A percentile compares a stretch with the other conserved stretches of the same genome.
phyloP scores from a whole-genome alignment of 2,113 vertebrate species.

The Elanoides forficatus region DNA sequence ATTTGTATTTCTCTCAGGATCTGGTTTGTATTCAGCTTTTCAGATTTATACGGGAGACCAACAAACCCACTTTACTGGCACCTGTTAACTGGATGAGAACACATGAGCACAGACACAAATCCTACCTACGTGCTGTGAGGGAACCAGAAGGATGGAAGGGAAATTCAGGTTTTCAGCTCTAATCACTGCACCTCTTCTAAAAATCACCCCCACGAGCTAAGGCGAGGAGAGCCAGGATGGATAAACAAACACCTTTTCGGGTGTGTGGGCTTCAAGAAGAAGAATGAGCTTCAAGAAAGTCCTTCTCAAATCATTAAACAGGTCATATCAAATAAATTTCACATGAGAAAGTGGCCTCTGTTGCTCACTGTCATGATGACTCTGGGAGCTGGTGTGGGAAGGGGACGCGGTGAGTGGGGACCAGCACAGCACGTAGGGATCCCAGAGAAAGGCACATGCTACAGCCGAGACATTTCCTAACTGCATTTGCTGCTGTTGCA shows the following conservation, averaged over 20 bases:
- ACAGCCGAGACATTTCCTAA: not conserved
- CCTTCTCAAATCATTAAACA: not conserved
- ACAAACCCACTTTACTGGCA: conserved; percentile 10
- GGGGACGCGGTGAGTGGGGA: fast-evolving
- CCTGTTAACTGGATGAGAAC: conserved; percentile 33
- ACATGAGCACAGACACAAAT: conserved; percentile 2
- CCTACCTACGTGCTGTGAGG: not conserved
- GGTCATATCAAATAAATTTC: not conserved
- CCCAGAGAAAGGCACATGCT: not conserved
- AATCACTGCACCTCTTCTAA: not conserved
- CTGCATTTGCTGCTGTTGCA: not conserved
- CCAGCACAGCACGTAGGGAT: not conserved
- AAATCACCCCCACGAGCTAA: not conserved
- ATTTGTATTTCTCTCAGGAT: conserved; percentile 6
- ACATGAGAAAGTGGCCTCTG: not conserved
- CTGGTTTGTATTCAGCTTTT: conserved; percentile 9
- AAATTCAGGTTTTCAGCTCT: conserved; percentile 47
- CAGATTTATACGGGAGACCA: conserved; percentile 33
- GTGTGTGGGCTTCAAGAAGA: too few species aligned
- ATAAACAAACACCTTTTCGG: not conserved
- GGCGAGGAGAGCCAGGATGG: not conserved
- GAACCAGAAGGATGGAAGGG: conserved; percentile 11
- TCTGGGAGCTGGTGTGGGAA: not conserved
- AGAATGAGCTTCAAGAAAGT: not conserved
- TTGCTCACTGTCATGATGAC: not conserved